A percentile compares a stretch with the other conserved stretches of the same genome.
phyloP scores from a whole-genome alignment of 2,797 vertebrate genomes.

The Adrianichthys oophorus region DNA sequence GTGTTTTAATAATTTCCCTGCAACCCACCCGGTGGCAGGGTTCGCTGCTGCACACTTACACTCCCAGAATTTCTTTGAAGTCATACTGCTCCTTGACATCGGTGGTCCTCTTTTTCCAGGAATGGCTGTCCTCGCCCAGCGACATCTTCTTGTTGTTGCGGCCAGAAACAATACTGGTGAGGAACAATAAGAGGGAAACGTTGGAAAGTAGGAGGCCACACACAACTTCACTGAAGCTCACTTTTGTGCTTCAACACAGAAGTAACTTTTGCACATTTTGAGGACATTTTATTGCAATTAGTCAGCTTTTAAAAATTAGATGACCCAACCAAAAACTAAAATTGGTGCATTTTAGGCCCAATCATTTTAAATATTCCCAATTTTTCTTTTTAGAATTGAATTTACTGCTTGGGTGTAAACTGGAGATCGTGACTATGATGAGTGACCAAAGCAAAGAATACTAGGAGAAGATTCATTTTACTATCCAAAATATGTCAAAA shows the following conservation, averaged over 20 bases:
- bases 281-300: no score
- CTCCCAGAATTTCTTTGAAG: slow-evolving; percentile 83
- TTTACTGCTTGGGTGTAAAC: no score
- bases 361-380: no score
- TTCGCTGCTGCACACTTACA: slow-evolving; percentile 71
- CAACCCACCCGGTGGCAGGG: slow-evolving; percentile 1
- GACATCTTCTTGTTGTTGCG: slow-evolving; percentile 81
- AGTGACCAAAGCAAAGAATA: no score
- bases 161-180: slow-evolving; percentile 71
- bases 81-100: slow-evolving; percentile 82
- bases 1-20: neutral
- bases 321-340: no score
- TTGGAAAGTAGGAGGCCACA: slow-evolving; percentile 4
- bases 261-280: neutral
- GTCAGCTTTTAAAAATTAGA: no score
- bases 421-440: no score
- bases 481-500: no score
- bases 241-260: neutral
- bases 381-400: no score
- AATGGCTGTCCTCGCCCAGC: slow-evolving; percentile 78
- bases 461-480: no score
- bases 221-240: neutral
- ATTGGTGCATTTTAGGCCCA: no score
- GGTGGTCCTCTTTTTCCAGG: slow-evolving; percentile 81
- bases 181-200: slow-evolving; percentile 16